phyloP scores from a whole-genome alignment of 2,113 vertebrate genomes.

The Amphilophus citrinellus region DNA sequence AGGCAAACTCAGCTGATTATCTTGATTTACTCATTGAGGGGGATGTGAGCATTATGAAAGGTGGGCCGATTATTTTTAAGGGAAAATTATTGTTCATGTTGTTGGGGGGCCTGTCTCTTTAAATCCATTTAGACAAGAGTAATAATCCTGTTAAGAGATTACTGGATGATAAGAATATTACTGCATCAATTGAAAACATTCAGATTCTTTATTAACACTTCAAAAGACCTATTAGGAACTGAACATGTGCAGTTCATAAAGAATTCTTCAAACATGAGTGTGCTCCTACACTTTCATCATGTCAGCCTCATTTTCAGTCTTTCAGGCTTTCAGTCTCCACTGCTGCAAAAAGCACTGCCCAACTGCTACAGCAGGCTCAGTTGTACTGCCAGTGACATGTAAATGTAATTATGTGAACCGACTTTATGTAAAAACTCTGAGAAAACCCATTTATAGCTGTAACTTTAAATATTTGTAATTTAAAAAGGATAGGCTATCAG shows the following conservation, averaged over 20 bases:
- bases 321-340: not conserved
- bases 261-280: too few relatives aligned
- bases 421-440: too few relatives aligned
- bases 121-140: not conserved
- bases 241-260: too few relatives aligned
- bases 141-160: not conserved
- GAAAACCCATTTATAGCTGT: not conserved
- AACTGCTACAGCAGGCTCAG: too few relatives aligned
- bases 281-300: too few relatives aligned
- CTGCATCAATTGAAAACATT: not conserved
- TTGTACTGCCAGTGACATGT: too few relatives aligned
- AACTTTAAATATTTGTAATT: not conserved
- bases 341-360: too few relatives aligned
- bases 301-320: not conserved
- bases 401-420: too few relatives aligned
- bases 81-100: conserved; percentile 28
- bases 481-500: rapidly evolving
- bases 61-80: conserved; percentile 30
- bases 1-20: conserved; percentile 52
- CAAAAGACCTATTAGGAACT: too few relatives aligned
- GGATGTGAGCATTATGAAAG: conserved; percentile 38
- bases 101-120: not conserved
- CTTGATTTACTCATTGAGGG: conserved; percentile 41
- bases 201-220: too few relatives aligned
- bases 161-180: not conserved